Percentiles rank a stretch among this genome's conserved stretches.
These are phyloP conservation scores for Atherinomorus stipes DNA, from an alignment of 2,113 vertebrate genomes.

Conservation along the genomic window DNA sequence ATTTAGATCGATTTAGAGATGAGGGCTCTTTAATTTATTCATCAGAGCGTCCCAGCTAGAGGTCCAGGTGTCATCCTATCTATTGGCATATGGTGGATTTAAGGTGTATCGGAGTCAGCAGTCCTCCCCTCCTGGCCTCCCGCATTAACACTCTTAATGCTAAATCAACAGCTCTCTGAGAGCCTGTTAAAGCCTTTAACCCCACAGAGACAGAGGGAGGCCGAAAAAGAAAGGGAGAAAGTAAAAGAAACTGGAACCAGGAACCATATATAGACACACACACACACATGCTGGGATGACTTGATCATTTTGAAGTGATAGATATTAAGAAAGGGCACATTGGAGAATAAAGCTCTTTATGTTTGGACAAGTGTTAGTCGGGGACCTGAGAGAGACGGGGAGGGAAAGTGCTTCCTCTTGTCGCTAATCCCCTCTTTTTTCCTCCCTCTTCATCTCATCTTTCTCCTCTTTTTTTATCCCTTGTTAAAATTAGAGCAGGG, in stretches of 20 bases:
- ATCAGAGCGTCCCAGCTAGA: slow-evolving; percentile 51
- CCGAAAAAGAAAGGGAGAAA: slow-evolving; percentile 9
- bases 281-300: slow-evolving; percentile 14
- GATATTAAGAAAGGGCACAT: slow-evolving; percentile 53
- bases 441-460: slow-evolving; percentile 25
- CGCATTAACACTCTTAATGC: slow-evolving; percentile 73
- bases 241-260: slow-evolving; percentile 18
- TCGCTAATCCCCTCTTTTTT: slow-evolving; percentile 55
- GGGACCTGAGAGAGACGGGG: slow-evolving; percentile 49
- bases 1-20: slow-evolving; percentile 59
- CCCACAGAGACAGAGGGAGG: slow-evolving; percentile 48
- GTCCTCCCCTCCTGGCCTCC: slow-evolving; percentile 50
- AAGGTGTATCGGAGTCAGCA: slow-evolving; percentile 74
- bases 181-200: slow-evolving; percentile 63
- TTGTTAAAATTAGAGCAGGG: slow-evolving; percentile 58
- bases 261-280: not conserved
- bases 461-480: slow-evolving; percentile 41
- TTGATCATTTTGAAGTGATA: slow-evolving; percentile 51
- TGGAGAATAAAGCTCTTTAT: slow-evolving; percentile 63
- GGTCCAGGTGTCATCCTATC: slow-evolving; percentile 72
- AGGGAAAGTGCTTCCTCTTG: slow-evolving; percentile 41
- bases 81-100: slow-evolving; percentile 75
- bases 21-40: slow-evolving; percentile 71
- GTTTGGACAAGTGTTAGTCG: slow-evolving; percentile 65
- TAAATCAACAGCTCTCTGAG: slow-evolving; percentile 72